phyloP scores from a whole-genome alignment of 2,888 invertebrate genomes.

The Melipona bicolor region DNA sequence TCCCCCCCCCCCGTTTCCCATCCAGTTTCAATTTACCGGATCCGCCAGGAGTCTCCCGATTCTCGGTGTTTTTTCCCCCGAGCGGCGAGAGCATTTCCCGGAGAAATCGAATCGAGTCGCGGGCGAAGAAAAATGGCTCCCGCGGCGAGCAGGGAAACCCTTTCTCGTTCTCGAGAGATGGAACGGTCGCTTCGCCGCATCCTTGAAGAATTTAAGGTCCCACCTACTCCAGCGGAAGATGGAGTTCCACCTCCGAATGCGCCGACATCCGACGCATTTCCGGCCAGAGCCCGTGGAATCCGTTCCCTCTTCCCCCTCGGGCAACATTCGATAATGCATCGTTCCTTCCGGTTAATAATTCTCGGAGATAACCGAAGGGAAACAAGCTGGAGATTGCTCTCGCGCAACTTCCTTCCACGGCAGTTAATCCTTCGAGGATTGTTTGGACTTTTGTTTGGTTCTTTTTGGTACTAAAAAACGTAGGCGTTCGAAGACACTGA shows the following conservation, averaged over 20 bases:
- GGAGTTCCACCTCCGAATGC: not conserved
- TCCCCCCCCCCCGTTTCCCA: slow-evolving; percentile 42
- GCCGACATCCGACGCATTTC: slow-evolving; percentile 15
- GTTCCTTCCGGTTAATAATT: slow-evolving; percentile 30
- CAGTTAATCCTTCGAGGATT: too few species aligned
- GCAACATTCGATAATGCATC: slow-evolving; percentile 22
- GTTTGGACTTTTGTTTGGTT: too few species aligned
- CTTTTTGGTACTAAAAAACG: too few species aligned
- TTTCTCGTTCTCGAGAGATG: slow-evolving; percentile 10
- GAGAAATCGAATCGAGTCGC: slow-evolving; percentile 66
- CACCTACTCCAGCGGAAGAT: slow-evolving; percentile 6
- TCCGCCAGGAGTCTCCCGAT: slow-evolving; percentile 62
- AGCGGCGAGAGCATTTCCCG: slow-evolving; percentile 58
- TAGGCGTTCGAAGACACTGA: too few species aligned
- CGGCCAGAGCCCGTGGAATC: not conserved
- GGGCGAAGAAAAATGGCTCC: slow-evolving; percentile 65
- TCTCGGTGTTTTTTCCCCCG: slow-evolving; percentile 50
- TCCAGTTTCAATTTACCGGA: slow-evolving; percentile 71
- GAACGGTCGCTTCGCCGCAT: slow-evolving; percentile 3
- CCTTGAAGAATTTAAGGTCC: slow-evolving; percentile 48
- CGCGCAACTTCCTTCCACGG: too few species aligned
- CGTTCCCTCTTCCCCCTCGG: not conserved
- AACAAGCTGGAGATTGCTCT: not conserved
- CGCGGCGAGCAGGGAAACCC: slow-evolving; percentile 36
- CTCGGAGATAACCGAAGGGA: not conserved